Conservation (phyloP, 2,113 vertebrate genomes). For the Antechinus stuartii region DNA sequence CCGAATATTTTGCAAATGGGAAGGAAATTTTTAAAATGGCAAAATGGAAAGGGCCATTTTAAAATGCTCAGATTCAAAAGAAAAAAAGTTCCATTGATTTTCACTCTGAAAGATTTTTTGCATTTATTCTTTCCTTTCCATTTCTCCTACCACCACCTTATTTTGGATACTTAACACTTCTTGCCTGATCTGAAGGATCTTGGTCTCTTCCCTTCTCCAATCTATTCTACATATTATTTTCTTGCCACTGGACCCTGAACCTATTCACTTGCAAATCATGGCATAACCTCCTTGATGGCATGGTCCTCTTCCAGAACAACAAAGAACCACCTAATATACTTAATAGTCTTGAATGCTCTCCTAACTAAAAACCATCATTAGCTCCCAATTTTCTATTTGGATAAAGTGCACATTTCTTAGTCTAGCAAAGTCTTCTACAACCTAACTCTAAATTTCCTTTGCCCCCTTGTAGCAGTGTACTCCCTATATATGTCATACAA, state of each 20-base stretch:
- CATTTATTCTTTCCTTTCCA: neutral
- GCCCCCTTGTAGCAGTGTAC: neutral
- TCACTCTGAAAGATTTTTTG: neutral
- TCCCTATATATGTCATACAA: neutral
- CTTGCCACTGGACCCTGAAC: no score
- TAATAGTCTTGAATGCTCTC: neutral
- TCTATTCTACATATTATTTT: neutral
- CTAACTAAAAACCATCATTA: neutral
- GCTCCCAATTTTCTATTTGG: neutral
- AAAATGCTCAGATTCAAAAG: slow-evolving; percentile 23
- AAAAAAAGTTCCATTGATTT: neutral
- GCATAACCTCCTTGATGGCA: no score
- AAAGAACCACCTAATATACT: neutral
- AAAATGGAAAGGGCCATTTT: neutral
- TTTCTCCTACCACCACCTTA: neutral
- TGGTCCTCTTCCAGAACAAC: no score
- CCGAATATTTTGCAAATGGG: neutral
- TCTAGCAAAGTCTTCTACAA: neutral
- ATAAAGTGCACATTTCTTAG: neutral
- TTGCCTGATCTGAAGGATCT: neutral
- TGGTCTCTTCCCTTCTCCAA: neutral
- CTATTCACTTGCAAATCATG: no score
- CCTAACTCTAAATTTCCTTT: neutral
- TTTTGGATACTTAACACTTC: neutral
- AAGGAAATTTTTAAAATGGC: neutral